Base-by-base conservation (phyloP, 2,113 vertebrate genomes). In the Acanthisitta chloris region DNA sequence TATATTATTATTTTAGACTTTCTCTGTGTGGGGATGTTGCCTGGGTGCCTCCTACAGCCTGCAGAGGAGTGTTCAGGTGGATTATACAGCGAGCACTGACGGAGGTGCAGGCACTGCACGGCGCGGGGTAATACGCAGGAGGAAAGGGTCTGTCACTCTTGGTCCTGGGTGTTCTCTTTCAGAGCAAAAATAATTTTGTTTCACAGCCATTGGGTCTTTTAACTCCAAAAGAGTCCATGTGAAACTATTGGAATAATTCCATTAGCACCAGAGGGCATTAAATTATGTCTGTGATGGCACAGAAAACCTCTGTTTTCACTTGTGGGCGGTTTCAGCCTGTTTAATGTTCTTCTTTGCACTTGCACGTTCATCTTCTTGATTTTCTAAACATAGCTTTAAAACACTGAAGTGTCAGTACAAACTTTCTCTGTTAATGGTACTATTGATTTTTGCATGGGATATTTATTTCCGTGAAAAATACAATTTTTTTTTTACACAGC, bases 81-180 rank as follows among this genome's bases (percentile, higher is more conserved):
- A 51, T 15, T 42, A 15, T 20, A 4, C 49, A 31, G 81, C 70
- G 20, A 36, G 61, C 3, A 2, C 38, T 38, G 49, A 10, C 3
- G 0, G 21, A 13, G 58, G 3, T 25, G 6, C 12, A 4, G 28
- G 29, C 3, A 6, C 31, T 45, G 48, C 17, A 18, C 0, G 0
- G 9, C 4, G 43, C 48, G 17, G 49, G 66, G 16, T 28, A 46
- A 16, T 4, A 23, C 61, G 78, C 40, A 77, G 46, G 40, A 78
- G 36, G 26, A 74, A 69, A 74, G 33, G 21, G 13, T 18, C 55
- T 19, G 24, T 43, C 31, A 13, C 7, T 55, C 8, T 40, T 10
- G 2, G 15, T 52, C 58, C 31, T 25, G 13, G 7, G 6, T 64
- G 16, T 33, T 88, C 31, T 29, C 10, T 81, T 79, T 66, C 54